These are phyloP conservation scores for Zygothrica quintamaculata DNA, from an alignment of 2,888 invertebrate species.

Conservation along the genomic window DNA sequence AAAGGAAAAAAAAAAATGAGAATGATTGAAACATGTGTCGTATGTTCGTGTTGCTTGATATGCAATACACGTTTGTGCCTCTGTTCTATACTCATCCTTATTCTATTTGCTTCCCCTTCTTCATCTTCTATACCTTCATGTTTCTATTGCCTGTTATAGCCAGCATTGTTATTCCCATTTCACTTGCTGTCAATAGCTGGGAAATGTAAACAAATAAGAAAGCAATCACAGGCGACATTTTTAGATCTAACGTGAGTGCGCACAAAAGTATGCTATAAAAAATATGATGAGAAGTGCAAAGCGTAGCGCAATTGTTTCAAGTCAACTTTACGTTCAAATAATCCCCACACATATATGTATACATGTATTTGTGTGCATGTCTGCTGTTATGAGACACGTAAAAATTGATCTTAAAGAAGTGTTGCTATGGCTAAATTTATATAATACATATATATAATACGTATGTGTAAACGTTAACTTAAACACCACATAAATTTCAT, in stretches of 20 bases:
- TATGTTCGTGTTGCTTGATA: slow-evolving; percentile 60
- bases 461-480: slow-evolving; percentile 8
- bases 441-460: slow-evolving; percentile 24
- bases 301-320: slow-evolving; percentile 32
- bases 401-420: slow-evolving; percentile 32
- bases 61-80: slow-evolving; percentile 65
- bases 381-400: slow-evolving; percentile 1
- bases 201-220: slow-evolving; percentile 77
- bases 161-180: slow-evolving; percentile 56
- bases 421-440: slow-evolving; percentile 36
- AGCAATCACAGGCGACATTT: slow-evolving; percentile 74
- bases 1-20: too few relatives aligned
- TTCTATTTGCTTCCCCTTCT: neutral
- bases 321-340: neutral
- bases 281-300: slow-evolving; percentile 66
- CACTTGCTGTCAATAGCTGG: slow-evolving; percentile 62
- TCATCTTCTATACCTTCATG: slow-evolving; percentile 6
- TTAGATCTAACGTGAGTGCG: slow-evolving; percentile 64
- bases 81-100: slow-evolving; percentile 1
- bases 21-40: slow-evolving; percentile 80
- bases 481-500: slow-evolving; percentile 17
- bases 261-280: slow-evolving; percentile 76
- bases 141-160: neutral
- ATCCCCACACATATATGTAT: neutral
- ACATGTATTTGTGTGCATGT: neutral